These are phyloP conservation scores for Sigmodon hispidus DNA, from an alignment of 2,113 vertebrate genomes.

Conservation along the genomic window DNA sequence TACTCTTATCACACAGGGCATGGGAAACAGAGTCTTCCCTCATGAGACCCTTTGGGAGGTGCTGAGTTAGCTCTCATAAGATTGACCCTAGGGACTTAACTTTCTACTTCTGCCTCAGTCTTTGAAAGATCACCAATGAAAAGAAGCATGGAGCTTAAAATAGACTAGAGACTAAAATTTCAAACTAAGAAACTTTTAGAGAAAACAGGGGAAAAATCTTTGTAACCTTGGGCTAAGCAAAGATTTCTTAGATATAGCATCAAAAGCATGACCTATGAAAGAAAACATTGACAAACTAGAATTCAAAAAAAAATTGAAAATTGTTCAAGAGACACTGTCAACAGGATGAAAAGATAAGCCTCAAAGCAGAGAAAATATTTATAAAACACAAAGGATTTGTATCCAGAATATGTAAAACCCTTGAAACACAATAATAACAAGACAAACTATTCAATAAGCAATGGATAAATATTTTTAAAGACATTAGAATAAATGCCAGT, in stretches of 20 bases:
- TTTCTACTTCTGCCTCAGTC: neutral
- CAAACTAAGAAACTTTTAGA: slow-evolving; percentile 28
- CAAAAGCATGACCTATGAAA: slow-evolving; percentile 50
- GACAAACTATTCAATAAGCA: slow-evolving; percentile 33
- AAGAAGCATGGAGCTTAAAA: slow-evolving; percentile 12
- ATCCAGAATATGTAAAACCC: slow-evolving; percentile 48
- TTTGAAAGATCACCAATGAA: slow-evolving; percentile 33
- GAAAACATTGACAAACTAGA: slow-evolving; percentile 48
- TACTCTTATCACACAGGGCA: neutral
- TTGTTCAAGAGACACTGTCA: slow-evolving; percentile 39
- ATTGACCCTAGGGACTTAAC: neutral
- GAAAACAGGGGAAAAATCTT: slow-evolving; percentile 47
- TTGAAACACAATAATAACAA: slow-evolving; percentile 53
- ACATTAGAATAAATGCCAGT: slow-evolving; percentile 10
- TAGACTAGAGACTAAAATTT: slow-evolving; percentile 18
- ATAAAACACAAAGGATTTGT: slow-evolving; percentile 47
- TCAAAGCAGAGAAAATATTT: slow-evolving; percentile 49
- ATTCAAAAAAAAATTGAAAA: slow-evolving; percentile 15
- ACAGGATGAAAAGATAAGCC: slow-evolving; percentile 54
- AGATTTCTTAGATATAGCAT: slow-evolving; percentile 56
- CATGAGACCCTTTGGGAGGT: neutral
- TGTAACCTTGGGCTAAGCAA: slow-evolving; percentile 51
- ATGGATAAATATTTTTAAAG: neutral
- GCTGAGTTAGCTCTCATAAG: neutral
- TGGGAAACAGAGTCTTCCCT: neutral